Evolutionary conservation across 2,797 vertebrate species (phyloP).

Genomic region (Diglossa cyanea): DNA sequence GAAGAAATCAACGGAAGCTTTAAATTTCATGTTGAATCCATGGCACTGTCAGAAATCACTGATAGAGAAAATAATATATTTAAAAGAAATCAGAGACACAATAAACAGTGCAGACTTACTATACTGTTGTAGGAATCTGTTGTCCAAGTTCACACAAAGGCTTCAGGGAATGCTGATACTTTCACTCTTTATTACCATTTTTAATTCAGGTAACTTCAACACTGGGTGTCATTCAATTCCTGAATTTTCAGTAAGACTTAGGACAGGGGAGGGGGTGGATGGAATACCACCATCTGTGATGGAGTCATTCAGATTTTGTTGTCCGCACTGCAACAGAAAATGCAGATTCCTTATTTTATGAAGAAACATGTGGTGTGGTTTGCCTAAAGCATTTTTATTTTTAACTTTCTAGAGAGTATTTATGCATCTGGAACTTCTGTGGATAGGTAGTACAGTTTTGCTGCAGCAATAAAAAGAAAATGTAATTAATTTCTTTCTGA

Average conservation of each 20-base stretch:
- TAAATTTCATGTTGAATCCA: neutral
- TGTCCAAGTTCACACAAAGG: neutral
- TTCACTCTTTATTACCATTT: neutral
- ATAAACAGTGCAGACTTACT: neutral
- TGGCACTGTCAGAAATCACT: neutral
- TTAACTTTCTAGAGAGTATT: constrained; percentile 43
- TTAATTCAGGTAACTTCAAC: neutral
- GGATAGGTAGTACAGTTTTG: constrained; percentile 17
- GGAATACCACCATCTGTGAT: neutral
- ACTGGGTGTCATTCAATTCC: neutral
- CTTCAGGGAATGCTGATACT: neutral
- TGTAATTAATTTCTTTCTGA: constrained; percentile 18
- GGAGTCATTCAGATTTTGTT: constrained; percentile 10
- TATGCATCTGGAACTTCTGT: constrained; percentile 32
- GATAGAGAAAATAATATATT: neutral
- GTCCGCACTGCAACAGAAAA: constrained; percentile 11
- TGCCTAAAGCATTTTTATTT: constrained; percentile 37
- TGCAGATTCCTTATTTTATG: constrained; percentile 23
- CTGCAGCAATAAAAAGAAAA: constrained; percentile 25
- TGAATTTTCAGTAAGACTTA: neutral
- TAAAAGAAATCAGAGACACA: neutral
- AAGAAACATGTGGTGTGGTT: constrained; percentile 36
- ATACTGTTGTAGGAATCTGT: neutral
- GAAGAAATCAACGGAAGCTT: neutral
- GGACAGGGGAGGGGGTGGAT: neutral